These are phyloP conservation scores for Sternotherus odoratus DNA, from an alignment of 2,797 vertebrate genomes.

Conservation along the genomic window DNA sequence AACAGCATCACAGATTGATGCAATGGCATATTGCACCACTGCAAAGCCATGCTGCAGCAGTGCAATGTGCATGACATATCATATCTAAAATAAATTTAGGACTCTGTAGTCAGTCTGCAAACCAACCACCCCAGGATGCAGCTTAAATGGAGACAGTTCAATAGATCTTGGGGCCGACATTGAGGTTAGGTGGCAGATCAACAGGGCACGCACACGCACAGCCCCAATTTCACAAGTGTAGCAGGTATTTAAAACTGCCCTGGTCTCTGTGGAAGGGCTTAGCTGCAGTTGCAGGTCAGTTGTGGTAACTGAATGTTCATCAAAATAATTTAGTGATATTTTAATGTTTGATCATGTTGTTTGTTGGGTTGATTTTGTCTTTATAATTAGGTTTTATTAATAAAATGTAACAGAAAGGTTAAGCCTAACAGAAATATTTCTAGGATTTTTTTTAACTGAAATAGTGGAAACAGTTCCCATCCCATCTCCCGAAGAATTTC, in stretches of 20 bases:
- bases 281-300: background rate
- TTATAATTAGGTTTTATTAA: background rate
- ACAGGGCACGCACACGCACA: background rate
- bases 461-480: background rate
- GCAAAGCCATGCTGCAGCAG: too few species aligned
- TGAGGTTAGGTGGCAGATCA: background rate
- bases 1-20: background rate
- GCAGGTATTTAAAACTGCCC: background rate
- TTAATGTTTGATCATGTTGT: background rate
- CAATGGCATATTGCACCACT: background rate
- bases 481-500: background rate
- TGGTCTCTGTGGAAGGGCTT: background rate
- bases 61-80: too few species aligned
- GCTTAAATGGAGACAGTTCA: background rate
- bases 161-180: too few species aligned
- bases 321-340: background rate
- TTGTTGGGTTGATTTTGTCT: background rate
- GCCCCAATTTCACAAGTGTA: background rate
- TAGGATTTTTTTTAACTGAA: background rate
- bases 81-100: background rate
- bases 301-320: background rate
- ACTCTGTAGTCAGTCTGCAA: background rate
- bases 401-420: background rate
- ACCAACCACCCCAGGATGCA: background rate
- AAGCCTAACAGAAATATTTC: fast-evolving